A percentile compares a stretch with the other conserved stretches of the same genome.
Conservation (phyloP, 2,888 invertebrate genomes). For the Ganaspis brasiliensis region DNA sequence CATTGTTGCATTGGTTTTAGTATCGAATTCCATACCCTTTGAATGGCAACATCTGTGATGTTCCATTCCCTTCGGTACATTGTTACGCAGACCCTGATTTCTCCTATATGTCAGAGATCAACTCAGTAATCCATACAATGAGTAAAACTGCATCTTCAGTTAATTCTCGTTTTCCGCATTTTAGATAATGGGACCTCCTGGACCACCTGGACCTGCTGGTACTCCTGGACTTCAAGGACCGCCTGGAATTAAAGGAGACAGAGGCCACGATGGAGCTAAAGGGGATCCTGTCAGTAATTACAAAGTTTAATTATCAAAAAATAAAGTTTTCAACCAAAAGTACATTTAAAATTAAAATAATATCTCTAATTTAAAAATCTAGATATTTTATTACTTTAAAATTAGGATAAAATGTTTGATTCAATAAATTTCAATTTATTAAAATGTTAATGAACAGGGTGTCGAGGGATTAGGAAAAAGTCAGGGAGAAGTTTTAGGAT, state of each 20-base stretch:
- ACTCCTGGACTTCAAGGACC: conserved; percentile 89
- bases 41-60: neutral
- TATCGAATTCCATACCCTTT: conserved; percentile 3
- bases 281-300: conserved; percentile 88
- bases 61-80: neutral
- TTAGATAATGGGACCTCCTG: conserved; percentile 85
- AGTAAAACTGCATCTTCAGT: neutral
- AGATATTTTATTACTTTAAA: conserved; percentile 21
- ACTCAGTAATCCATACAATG: neutral
- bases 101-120: conserved; percentile 6
- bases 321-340: neutral
- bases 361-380: neutral
- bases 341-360: neutral
- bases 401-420: neutral
- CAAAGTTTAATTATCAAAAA: conserved; percentile 23
- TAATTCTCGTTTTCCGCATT: conserved; percentile 11
- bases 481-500: too few relatives aligned
- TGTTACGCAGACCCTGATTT: neutral
- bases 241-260: conserved; percentile 92
- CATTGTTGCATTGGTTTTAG: neutral
- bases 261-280: conserved; percentile 91
- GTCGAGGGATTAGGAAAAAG: too few relatives aligned
- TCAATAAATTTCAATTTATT: neutral
- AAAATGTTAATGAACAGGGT: too few relatives aligned
- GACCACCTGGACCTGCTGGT: conserved; percentile 90